Conservation (phyloP, 2,888 invertebrate species). For the Diaperis boleti region DNA sequence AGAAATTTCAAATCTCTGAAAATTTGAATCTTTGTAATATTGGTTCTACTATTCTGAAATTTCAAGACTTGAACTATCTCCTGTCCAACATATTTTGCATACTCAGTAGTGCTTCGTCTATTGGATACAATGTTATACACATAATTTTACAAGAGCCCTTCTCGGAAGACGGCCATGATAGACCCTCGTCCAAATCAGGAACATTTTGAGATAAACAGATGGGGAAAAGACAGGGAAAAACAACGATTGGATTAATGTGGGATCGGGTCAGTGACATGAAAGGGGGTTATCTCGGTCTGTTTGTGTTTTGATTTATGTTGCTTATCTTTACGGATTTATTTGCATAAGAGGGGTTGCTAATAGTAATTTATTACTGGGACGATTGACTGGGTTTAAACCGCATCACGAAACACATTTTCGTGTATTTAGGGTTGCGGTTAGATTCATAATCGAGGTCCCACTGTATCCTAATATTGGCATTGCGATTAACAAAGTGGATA, state of each 20-base stretch:
- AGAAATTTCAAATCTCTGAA: too few species aligned
- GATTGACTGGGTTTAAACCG: neutral
- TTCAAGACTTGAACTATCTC: too few species aligned
- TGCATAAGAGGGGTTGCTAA: neutral
- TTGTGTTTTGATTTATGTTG: constrained; percentile 30
- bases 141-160: constrained; percentile 17
- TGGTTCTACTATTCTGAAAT: too few species aligned
- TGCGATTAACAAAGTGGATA: too few species aligned
- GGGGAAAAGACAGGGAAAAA: neutral
- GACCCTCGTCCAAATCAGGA: constrained; percentile 13
- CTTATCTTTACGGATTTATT: constrained; percentile 1
- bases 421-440: too few species aligned
- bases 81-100: too few species aligned
- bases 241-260: neutral
- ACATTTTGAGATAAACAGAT: neutral
- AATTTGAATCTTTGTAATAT: too few species aligned
- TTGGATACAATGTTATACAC: constrained; percentile 7
- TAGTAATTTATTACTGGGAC: neutral
- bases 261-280: constrained; percentile 16
- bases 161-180: constrained; percentile 5
- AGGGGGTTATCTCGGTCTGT: constrained; percentile 14
- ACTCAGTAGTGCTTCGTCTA: too few species aligned
- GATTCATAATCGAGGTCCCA: too few species aligned
- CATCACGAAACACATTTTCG: neutral
- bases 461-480: too few species aligned